These are phyloP conservation scores for Antheraea pernyi DNA, from an alignment of 1,140 invertebrate genomes.

Conservation along the genomic window DNA sequence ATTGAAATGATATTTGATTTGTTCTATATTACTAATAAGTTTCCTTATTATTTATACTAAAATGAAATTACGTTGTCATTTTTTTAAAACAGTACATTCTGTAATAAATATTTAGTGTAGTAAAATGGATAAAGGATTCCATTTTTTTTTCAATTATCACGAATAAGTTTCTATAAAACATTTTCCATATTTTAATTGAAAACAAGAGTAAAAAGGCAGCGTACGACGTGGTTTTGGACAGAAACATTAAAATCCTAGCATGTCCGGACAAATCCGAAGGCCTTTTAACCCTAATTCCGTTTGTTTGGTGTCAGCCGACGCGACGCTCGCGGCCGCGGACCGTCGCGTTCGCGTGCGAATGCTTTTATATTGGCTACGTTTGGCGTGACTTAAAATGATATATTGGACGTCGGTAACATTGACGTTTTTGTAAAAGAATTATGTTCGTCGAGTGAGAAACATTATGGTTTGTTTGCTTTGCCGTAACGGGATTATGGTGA, in stretches of 20 bases:
- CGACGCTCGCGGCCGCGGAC: conserved; percentile 59
- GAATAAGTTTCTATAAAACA: too few relatives aligned
- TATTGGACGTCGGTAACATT: conserved; percentile 67
- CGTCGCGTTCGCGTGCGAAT: conserved; percentile 71
- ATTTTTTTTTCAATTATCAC: too few relatives aligned
- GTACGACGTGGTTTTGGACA: not conserved
- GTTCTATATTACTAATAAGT: too few relatives aligned
- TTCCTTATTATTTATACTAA: too few relatives aligned
- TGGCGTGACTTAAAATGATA: conserved; percentile 72
- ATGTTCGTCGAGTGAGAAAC: conserved; percentile 46
- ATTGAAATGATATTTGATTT: too few relatives aligned
- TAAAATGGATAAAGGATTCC: too few relatives aligned
- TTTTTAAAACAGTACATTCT: too few relatives aligned
- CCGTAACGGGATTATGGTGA: conserved; percentile 10
- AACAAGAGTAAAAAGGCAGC: not conserved
- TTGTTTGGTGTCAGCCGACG: conserved; percentile 64
- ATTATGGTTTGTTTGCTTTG: conserved; percentile 52
- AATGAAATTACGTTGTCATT: too few relatives aligned
- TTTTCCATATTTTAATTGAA: not conserved
- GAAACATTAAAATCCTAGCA: conserved; percentile 1
- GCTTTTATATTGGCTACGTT: conserved; percentile 67
- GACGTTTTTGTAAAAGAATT: conserved; percentile 63
- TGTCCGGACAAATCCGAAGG: not conserved
- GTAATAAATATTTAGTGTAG: too few relatives aligned
- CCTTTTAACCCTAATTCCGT: conserved; percentile 22